Percentiles rank a stretch among this genome's conserved stretches.
phyloP scores from a whole-genome alignment of 1,140 invertebrate genomes.

The Trichogramma pretiosum region DNA sequence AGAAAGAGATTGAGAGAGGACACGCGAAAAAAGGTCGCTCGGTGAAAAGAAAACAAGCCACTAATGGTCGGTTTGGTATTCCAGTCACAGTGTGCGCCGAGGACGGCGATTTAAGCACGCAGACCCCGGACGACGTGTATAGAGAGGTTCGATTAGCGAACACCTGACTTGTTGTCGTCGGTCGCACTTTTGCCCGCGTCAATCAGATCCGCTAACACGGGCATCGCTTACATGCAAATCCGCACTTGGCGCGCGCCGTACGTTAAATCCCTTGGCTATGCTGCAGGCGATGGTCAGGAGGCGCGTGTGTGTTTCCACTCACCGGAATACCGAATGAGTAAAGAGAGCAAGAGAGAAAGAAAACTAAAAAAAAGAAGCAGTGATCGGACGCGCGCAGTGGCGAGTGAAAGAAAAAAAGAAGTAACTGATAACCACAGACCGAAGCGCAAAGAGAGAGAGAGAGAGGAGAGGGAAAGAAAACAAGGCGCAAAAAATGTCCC shows the following conservation, averaged over 20 bases:
- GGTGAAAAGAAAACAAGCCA: no score
- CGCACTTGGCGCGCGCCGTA: no score
- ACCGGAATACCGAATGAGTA: constrained; percentile 24
- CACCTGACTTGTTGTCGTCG: constrained; percentile 27
- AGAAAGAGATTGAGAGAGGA: no score
- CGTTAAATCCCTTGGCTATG: constrained; percentile 32
- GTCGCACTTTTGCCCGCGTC: constrained; percentile 34
- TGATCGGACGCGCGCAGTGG: not conserved
- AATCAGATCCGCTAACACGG: constrained; percentile 38
- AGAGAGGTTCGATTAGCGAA: constrained; percentile 14
- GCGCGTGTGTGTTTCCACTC: constrained; percentile 28
- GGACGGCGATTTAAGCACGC: constrained; percentile 4
- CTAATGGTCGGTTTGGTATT: not conserved
- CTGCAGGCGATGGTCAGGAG: constrained; percentile 13
- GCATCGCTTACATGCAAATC: constrained; percentile 45
- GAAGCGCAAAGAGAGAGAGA: no score
- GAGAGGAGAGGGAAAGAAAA: no score
- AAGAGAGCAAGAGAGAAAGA: not conserved
- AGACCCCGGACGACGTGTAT: not conserved
- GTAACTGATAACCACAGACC: constrained; percentile 1
- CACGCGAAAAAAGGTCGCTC: no score
- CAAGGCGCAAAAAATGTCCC: not conserved
- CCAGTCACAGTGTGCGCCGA: no score
- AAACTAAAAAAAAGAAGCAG: constrained; percentile 6
- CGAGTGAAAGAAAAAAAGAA: constrained; percentile 4